phyloP scores from a whole-genome alignment of 2,888 invertebrate genomes.

The Xestia rhomboidea region DNA sequence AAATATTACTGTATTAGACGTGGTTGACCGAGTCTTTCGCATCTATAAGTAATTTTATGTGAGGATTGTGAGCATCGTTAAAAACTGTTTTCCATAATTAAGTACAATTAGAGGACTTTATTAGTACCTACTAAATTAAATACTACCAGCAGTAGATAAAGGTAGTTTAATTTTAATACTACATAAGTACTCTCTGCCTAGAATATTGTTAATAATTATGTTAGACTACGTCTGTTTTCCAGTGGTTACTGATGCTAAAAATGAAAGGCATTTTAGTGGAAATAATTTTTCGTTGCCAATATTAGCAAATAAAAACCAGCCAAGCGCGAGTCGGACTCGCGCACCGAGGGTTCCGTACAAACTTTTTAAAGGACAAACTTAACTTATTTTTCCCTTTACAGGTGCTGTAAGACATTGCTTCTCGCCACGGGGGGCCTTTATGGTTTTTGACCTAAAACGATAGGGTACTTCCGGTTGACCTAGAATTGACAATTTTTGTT shows the following conservation, averaged over 20 bases:
- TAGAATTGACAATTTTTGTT: no score
- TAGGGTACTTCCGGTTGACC: no score
- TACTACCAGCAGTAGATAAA: background rate
- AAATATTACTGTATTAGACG: background rate
- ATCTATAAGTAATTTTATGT: background rate
- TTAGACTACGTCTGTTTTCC: background rate
- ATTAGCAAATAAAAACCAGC: background rate
- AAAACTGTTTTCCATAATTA: slow-evolving; percentile 27
- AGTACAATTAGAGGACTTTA: background rate
- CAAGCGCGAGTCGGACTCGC: no score
- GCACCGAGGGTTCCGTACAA: no score
- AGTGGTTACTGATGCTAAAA: background rate
- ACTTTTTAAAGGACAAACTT: no score
- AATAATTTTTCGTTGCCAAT: background rate
- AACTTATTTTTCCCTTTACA: no score
- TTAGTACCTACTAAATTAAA: background rate
- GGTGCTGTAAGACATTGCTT: no score
- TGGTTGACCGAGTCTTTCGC: slow-evolving; percentile 2
- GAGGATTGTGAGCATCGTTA: background rate
- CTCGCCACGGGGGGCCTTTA: no score
- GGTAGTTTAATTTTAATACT: slow-evolving; percentile 7
- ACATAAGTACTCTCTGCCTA: background rate
- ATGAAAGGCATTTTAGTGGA: background rate
- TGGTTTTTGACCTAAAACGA: no score
- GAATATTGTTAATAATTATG: background rate